phyloP scores from a whole-genome alignment of 2,797 vertebrate species.

The Loriculus beryllinus region DNA sequence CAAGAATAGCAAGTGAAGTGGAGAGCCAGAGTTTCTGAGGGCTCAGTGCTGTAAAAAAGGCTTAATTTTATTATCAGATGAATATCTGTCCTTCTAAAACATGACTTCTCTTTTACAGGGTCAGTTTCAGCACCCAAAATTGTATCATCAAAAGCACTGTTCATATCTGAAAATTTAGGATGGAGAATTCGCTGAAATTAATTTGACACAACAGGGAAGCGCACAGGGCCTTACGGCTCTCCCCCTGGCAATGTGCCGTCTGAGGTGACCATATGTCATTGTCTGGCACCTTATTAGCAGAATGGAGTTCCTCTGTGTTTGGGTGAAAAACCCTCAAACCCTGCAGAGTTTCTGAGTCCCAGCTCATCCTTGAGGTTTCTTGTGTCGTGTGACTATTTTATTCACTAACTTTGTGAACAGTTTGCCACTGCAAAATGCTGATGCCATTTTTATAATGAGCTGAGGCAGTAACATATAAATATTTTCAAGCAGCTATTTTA shows the following conservation, averaged over 20 bases:
- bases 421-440: not conserved
- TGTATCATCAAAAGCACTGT: slow-evolving; percentile 1
- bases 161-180: slow-evolving; percentile 1
- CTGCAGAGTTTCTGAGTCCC: not conserved
- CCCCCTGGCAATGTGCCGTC: not conserved
- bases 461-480: not conserved
- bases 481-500: not conserved
- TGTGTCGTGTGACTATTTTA: not conserved
- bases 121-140: slow-evolving; percentile 10
- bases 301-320: not conserved
- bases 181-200: slow-evolving; percentile 19
- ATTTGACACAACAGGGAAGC: not conserved
- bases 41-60: not conserved
- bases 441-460: not conserved
- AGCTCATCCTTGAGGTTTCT: not conserved
- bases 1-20: not conserved
- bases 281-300: slow-evolving; percentile 1
- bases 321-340: not conserved
- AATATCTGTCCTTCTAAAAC: slow-evolving; percentile 21
- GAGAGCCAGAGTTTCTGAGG: not conserved
- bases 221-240: not conserved
- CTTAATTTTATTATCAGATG: slow-evolving; percentile 15
- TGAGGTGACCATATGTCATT: not conserved
- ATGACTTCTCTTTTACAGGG: not conserved
- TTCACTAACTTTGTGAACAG: not conserved